phyloP scores from a whole-genome alignment of 2,888 invertebrate genomes.

The Amaurobius ferox region DNA sequence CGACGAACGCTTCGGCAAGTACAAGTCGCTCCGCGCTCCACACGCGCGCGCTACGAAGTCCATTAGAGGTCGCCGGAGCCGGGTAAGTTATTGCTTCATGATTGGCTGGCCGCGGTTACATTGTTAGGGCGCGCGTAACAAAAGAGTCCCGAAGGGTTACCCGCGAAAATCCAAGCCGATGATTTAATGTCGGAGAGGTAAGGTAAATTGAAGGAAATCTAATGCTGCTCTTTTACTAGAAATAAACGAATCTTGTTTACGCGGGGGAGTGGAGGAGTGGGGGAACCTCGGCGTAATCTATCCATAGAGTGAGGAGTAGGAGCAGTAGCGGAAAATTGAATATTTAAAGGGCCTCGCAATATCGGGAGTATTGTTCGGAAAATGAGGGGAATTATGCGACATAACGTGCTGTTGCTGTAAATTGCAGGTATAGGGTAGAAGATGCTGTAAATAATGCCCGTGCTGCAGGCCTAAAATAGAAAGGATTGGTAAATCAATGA shows the following conservation, averaged over 20 bases:
- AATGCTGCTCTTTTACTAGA: conserved; percentile 67
- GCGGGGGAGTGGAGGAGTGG: not conserved
- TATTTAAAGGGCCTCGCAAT: conserved; percentile 50
- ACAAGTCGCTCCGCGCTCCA: conserved; percentile 37
- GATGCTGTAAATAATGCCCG: no score
- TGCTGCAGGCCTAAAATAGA: no score
- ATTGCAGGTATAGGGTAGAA: not conserved
- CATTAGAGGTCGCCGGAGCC: conserved; percentile 70
- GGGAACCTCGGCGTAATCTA: conserved; percentile 30
- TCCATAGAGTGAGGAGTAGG: conserved; percentile 38
- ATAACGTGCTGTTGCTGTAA: not conserved
- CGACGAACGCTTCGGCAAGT: conserved; percentile 37
- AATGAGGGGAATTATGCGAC: not conserved
- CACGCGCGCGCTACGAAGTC: conserved; percentile 39
- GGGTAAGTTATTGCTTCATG: conserved; percentile 72
- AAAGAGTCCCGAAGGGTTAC: conserved; percentile 69
- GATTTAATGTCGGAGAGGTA: conserved; percentile 62
- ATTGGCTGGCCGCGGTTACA: conserved; percentile 71
- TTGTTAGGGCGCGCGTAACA: conserved; percentile 70
- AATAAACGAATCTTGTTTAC: conserved; percentile 71
- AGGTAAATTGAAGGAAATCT: conserved; percentile 70
- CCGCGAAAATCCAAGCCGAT: conserved; percentile 61
- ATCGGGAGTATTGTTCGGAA: not conserved
- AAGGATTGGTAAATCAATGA: no score
- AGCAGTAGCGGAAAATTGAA: conserved; percentile 45